Base-by-base conservation (phyloP, 2,113 vertebrate species). In the Poeciliopsis prolifica region DNA sequence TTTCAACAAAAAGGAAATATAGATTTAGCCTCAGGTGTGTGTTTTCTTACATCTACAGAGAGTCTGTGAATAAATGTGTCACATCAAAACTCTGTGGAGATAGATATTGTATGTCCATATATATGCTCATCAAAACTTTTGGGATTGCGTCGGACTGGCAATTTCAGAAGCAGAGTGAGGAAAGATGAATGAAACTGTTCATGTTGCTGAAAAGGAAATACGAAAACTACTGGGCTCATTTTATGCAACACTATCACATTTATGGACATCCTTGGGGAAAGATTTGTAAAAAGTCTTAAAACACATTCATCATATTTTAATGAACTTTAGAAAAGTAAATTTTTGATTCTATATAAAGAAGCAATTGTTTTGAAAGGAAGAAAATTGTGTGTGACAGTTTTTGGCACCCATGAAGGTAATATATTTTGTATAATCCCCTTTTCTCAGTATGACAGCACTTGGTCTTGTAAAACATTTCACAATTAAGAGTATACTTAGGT, bases 11-110 rank as follows among this genome's bases (percentile, higher is more conserved):
- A 79, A 82, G 78, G 79, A 85, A 87, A 90, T 80, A 81, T 76
- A 76, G 83, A 85, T 81, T 82, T 74, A 66, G 83, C 79, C 80
- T 81, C 86, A 83, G 90, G 88, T 88, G 89, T 88, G 69, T 70
- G 72, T 61, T 72, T 75, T 77, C 60, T 79, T 78, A 54, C 82
- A 79, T 75, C 72, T 54, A 69, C 14, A 29, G 71, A 60, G 35
- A 70, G 68, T 78, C 69, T 48, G 69, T 40, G 73, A 64, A 79
- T 79, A 72, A 84, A 74, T 77, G 78, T 78, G 71, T 86, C 73
- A 88, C 66, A 79, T 81, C 68, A 61, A 37, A 84, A 86, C 73
- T 87, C 78, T 81, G 70, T 13, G 4, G 37, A 29, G 26, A 65
- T 63, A 40, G 70, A 85, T 67, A 85, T 76, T 42, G 40, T 42